phyloP scores from a whole-genome alignment of 92 coral and sea anemone species.

The Actinernus sp. region DNA sequence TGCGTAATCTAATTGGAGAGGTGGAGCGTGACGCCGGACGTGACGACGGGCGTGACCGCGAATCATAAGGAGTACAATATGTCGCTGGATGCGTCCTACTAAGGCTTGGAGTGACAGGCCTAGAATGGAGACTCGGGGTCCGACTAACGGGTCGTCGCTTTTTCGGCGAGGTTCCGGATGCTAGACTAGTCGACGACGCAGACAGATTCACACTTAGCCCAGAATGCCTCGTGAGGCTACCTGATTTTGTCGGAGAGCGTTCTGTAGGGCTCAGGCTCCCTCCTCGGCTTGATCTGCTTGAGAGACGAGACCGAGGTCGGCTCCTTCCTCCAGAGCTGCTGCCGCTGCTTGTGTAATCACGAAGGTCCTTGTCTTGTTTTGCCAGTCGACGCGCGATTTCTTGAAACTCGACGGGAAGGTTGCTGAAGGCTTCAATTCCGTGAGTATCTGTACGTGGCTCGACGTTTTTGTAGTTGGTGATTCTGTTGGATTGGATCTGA shows the following conservation, averaged over 20 bases:
- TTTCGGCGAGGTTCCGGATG: conserved; percentile 37
- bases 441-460: conserved; percentile 89
- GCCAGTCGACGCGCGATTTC: conserved; percentile 96
- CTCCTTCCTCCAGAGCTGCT: conserved; percentile 68
- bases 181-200: conserved; percentile 46
- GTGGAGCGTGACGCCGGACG: conserved; percentile 89
- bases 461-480: conserved; percentile 52
- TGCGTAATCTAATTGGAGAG: conserved; percentile 79
- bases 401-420: conserved; percentile 92
- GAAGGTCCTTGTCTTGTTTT: conserved; percentile 77
- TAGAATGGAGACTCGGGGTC: conserved; percentile 78
- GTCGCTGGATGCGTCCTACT: conserved; percentile 97
- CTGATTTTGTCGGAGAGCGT: conserved; percentile 40
- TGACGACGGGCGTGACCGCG: conserved; percentile 89
- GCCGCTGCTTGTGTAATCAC: conserved; percentile 29
- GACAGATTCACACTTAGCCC: conserved; percentile 43
- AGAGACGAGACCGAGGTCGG: conserved; percentile 70
- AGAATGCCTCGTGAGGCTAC: conserved; percentile 34
- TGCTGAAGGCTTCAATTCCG: conserved; percentile 84
- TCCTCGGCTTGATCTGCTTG: conserved; percentile 79
- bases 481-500: conserved; percentile 43
- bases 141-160: conserved; percentile 66
- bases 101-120: conserved; percentile 87
- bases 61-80: conserved; percentile 85
- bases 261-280: conserved; percentile 72